phyloP scores from a whole-genome alignment of 2,113 vertebrate species.

The Neotragus pygmaeus region DNA sequence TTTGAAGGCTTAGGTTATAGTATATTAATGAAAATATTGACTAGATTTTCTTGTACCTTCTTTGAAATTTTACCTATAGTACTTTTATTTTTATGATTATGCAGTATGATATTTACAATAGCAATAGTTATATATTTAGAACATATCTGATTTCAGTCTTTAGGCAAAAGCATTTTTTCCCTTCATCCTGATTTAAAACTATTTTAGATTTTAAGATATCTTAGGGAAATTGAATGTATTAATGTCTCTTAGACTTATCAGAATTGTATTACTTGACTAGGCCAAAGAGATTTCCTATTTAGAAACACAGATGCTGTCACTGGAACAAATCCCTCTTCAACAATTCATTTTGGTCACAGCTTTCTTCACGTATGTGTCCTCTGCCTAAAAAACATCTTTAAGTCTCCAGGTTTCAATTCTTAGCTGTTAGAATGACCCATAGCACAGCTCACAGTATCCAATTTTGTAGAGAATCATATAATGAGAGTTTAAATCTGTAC shows the following conservation, averaged over 20 bases:
- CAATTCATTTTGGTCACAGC: neutral
- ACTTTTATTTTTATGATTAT: neutral
- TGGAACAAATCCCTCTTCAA: neutral
- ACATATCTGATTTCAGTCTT: neutral
- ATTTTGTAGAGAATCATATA: neutral
- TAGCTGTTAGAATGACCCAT: neutral
- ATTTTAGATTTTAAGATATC: slow-evolving; percentile 3
- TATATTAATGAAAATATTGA: neutral
- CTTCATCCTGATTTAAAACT: neutral
- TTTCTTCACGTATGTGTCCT: neutral
- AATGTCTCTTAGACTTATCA: neutral
- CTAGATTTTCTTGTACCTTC: neutral
- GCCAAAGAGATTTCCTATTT: neutral
- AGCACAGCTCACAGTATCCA: neutral
- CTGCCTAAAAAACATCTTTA: neutral
- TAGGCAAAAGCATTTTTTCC: neutral
- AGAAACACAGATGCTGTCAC: neutral
- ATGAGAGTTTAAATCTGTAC: neutral
- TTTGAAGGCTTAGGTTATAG: neutral
- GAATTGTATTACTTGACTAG: neutral
- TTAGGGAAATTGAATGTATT: neutral
- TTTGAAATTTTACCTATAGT: neutral
- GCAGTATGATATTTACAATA: neutral
- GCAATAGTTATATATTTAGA: neutral
- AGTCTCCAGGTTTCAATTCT: slow-evolving; percentile 1